Base-by-base conservation (phyloP, 2,888 invertebrate genomes). In the Ochropacha duplaris region DNA sequence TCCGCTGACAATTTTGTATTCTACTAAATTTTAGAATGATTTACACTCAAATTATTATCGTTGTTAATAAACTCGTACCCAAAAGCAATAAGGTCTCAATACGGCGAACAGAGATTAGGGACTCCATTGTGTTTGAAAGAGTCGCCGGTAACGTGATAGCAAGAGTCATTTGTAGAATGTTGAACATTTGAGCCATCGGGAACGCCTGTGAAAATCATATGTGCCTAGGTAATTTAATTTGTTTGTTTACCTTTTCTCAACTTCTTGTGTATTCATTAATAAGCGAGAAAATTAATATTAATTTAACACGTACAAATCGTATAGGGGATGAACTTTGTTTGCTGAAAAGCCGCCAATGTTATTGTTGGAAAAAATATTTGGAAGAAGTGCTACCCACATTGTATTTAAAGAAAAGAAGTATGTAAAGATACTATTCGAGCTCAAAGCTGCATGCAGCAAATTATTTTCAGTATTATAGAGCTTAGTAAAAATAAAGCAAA, bases 171-270 rank as follows among this genome's bases (percentile, higher is more conserved):
- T 96, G 96, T 36, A 96, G 92, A n/a, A 94, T 94, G 87, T 96
- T 96, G 82, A 94, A 96, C 84, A 95, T 95, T 83, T 96, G 95
- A 6, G 96, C 96, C 86, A 96, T 92, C 57, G 96, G 95, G 87
- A 96, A 96, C 49, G 95, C 96, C 86, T 90, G 90, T 72, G 84
- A 74, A 87, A 79, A 83, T 72, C 69, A 78, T 64, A 57, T 12
- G 16, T 49, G 34, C 22, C 54, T 44, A 55, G 57, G 49, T 28
- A 57, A 57, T 39, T 50, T 50, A 16, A 49, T 16, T 14, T 36
- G 6, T 19, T 14, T 44, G 4, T 39, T 39, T 39, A 16, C 8
- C 22, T 26, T 50, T 24, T 50, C n/a, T 24, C 39, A 9, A 22
- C 14, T 22, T 26, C 22, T 39, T 54, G 44, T 19, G 19, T 19